phyloP scores from a whole-genome alignment of 1,140 invertebrate species.

The Diorhabda sublineata region DNA sequence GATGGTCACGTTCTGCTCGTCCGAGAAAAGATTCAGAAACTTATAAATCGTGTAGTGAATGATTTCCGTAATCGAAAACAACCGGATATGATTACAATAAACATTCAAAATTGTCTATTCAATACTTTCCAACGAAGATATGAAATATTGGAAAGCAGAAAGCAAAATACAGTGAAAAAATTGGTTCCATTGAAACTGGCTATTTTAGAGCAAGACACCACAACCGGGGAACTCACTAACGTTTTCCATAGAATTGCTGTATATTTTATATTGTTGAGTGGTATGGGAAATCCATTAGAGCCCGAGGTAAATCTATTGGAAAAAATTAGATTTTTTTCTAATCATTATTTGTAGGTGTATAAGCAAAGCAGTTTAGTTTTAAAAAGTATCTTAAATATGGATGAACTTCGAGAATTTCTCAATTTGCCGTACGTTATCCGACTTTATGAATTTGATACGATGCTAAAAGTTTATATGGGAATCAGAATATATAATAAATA shows the following conservation, averaged over 20 bases:
- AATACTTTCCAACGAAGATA: neutral
- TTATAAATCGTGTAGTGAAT: conserved; percentile 49
- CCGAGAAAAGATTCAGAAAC: conserved; percentile 47
- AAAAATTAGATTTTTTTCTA: too few relatives aligned
- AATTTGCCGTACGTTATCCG: conserved; percentile 14
- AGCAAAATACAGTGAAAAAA: neutral
- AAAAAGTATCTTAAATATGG: conserved; percentile 13
- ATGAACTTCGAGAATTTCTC: conserved; percentile 22
- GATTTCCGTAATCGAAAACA: conserved; percentile 41
- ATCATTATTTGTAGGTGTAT: conserved; percentile 6
- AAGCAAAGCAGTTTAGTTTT: conserved; percentile 16
- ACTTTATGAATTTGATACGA: conserved; percentile 10
- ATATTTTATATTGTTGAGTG: conserved; percentile 19
- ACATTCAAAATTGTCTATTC: conserved; percentile 67
- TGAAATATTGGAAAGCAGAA: neutral
- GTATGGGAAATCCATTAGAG: conserved; percentile 20
- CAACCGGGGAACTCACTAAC: neutral
- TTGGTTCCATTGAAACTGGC: neutral
- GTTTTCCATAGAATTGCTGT: conserved; percentile 5
- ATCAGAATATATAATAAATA: conserved; percentile 21
- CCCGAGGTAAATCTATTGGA: conserved; percentile 12
- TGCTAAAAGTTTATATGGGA: conserved; percentile 16
- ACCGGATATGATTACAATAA: conserved; percentile 50
- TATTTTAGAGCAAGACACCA: neutral
- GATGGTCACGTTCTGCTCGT: conserved; percentile 47